Conservation (phyloP, 1,140 invertebrate species). For the Frieseomelitta varia region DNA sequence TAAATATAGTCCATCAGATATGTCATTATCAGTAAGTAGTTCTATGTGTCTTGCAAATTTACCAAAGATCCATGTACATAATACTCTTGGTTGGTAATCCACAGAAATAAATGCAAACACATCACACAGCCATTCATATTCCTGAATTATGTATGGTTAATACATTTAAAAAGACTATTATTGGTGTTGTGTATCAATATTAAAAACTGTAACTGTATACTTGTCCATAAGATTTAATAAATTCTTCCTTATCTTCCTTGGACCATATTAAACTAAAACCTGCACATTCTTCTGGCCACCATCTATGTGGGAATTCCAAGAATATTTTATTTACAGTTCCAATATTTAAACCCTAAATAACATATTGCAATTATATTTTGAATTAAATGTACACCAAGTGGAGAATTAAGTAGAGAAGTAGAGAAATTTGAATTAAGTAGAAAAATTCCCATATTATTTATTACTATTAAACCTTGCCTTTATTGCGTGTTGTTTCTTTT, state of each 20-base stretch:
- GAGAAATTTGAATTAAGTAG: not conserved
- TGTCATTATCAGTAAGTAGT: conserved; percentile 79
- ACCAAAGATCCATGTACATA: conserved; percentile 86
- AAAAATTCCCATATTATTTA: not conserved
- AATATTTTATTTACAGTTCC: conserved; percentile 88
- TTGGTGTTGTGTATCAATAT: not conserved
- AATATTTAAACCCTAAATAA: conserved; percentile 81
- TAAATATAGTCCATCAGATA: conserved; percentile 79
- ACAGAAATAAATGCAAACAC: conserved; percentile 87
- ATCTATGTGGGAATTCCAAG: conserved; percentile 85
- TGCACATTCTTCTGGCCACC: conserved; percentile 83
- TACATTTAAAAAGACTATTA: not conserved
- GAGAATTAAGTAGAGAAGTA: not conserved
- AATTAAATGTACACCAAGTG: not conserved
- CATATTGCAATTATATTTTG: conserved; percentile 26
- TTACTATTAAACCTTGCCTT: conserved; percentile 45
- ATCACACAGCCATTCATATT: conserved; percentile 84
- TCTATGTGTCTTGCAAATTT: conserved; percentile 84
- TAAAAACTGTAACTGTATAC: conserved; percentile 29
- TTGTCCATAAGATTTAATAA: conserved; percentile 54
- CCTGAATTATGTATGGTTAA: conserved; percentile 63
- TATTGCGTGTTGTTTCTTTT: conserved; percentile 70
- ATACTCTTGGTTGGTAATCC: conserved; percentile 85
- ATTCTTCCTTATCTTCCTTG: conserved; percentile 78
- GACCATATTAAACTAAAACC: conserved; percentile 83